phyloP scores from a whole-genome alignment of 2,113 vertebrate species.

The Platysternon megacephalum region DNA sequence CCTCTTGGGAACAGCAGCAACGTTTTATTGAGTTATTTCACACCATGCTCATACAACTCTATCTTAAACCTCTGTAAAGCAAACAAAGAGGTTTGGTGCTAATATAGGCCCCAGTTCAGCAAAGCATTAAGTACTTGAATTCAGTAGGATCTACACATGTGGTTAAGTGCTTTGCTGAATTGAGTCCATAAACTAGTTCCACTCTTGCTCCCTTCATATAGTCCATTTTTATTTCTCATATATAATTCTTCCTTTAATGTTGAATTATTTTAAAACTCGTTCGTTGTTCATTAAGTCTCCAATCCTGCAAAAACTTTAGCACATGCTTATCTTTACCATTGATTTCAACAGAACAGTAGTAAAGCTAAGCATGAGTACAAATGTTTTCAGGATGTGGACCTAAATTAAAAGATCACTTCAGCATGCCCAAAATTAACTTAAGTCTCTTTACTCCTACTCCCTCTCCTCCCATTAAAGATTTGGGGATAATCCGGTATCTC shows the following conservation, averaged over 20 bases:
- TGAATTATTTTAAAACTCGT: not conserved
- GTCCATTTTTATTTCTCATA: not conserved
- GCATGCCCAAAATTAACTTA: not conserved
- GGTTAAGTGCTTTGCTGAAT: not conserved
- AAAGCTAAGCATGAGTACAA: not conserved
- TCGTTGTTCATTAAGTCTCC: not conserved
- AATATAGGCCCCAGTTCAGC: not conserved
- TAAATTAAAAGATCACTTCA: not conserved
- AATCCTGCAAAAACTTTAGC: not conserved
- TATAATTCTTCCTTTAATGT: not conserved
- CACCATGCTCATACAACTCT: not conserved
- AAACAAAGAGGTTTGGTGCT: fast-evolving
- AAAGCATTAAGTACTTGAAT: not conserved
- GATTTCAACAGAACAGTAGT: fast-evolving
- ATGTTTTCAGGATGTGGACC: not conserved
- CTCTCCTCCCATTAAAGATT: not conserved
- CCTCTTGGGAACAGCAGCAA: not conserved
- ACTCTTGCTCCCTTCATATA: not conserved
- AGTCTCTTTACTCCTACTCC: not conserved
- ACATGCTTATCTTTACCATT: not conserved
- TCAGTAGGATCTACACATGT: not conserved
- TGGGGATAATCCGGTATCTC: not conserved
- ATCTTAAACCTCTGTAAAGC: not conserved
- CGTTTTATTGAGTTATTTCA: not conserved
- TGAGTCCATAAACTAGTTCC: not conserved